Percentiles rank a stretch among this genome's conserved stretches.
Evolutionary conservation across 1,140 invertebrate species (phyloP).

Genomic region (Xylocopa sonorina): DNA sequence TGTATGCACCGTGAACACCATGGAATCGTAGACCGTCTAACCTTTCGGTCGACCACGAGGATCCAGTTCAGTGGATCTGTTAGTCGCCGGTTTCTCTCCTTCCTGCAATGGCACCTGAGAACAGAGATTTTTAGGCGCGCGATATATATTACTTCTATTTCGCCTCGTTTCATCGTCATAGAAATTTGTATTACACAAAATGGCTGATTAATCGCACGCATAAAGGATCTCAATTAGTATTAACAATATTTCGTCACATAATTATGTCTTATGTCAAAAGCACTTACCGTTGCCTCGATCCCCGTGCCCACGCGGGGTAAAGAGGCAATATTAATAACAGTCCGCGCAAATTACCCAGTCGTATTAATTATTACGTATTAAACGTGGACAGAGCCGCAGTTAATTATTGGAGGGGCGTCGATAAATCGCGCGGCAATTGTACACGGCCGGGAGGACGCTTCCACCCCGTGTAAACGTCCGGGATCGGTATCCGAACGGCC

Average conservation of each 20-base stretch:
- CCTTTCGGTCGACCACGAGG: conserved; percentile 47
- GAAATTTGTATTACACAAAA: no score
- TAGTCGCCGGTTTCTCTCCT: conserved; percentile 17
- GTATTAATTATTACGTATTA: conserved; percentile 35
- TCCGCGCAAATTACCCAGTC: background rate
- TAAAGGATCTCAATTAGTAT: background rate
- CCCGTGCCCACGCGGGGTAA: background rate
- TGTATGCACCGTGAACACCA: conserved; percentile 43
- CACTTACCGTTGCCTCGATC: background rate
- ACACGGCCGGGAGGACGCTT: background rate
- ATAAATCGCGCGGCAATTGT: conserved; percentile 44
- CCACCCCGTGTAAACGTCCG: conserved; percentile 33
- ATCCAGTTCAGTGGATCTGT: conserved; percentile 55
- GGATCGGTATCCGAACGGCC: conserved; percentile 42
- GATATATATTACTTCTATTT: no score
- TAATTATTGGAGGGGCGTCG: conserved; percentile 55
- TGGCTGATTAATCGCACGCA: background rate
- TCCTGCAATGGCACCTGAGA: background rate
- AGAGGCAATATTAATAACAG: conserved; percentile 13
- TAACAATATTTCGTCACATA: background rate
- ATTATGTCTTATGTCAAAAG: background rate
- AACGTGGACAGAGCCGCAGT: conserved; percentile 18
- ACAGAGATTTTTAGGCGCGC: no score
- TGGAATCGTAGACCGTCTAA: conserved; percentile 44
- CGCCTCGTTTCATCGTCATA: no score